A percentile compares a stretch with the other conserved stretches of the same genome.
Evolutionary conservation across 2,797 vertebrate genomes (phyloP).

Genomic region (Threskiornis aethiopicus): DNA sequence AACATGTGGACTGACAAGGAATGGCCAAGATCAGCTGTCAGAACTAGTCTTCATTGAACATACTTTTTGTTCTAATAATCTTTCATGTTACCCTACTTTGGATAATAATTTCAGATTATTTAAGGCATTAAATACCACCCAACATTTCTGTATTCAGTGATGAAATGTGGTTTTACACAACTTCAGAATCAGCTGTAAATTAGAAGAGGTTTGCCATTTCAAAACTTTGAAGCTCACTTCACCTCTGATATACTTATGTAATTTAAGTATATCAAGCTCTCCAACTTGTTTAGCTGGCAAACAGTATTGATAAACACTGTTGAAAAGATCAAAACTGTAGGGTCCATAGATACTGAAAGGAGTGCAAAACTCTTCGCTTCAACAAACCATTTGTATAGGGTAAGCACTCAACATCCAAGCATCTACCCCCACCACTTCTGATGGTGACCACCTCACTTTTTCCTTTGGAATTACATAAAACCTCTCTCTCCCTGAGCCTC

Average conservation of each 20-base stretch:
- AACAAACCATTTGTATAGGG: neutral
- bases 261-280: neutral
- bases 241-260: neutral
- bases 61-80: neutral
- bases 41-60: neutral
- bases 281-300: neutral
- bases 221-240: neutral
- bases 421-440: neutral
- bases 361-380: neutral
- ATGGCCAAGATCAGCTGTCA: neutral
- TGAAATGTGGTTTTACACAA: neutral
- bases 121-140: neutral
- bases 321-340: neutral
- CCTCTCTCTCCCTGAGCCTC: neutral
- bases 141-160: neutral
- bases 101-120: neutral
- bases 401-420: neutral
- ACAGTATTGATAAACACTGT: neutral
- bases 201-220: neutral
- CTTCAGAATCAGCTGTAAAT: neutral
- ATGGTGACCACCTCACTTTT: neutral
- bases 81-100: neutral
- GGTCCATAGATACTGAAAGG: neutral
- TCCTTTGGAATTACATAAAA: neutral
- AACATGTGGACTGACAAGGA: neutral